phyloP scores from a whole-genome alignment of 2,797 vertebrate species.

The Urophycis tenuis region DNA sequence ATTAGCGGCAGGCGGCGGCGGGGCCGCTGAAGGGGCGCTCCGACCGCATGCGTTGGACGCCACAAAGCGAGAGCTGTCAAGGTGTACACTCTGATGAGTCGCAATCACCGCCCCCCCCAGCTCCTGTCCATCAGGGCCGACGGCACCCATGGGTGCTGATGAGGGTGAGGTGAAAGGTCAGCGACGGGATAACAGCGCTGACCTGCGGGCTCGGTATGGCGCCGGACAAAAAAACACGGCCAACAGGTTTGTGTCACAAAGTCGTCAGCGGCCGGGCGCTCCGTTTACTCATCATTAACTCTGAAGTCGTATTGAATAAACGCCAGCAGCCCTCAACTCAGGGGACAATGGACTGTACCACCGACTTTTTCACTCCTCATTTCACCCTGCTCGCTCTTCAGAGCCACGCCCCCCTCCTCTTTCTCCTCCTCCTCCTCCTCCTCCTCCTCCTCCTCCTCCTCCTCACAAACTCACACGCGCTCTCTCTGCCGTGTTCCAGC shows the following conservation, averaged over 20 bases:
- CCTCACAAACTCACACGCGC: background rate
- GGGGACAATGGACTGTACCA: background rate
- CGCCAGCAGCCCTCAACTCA: background rate
- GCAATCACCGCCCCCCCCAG: slow-evolving; percentile 46
- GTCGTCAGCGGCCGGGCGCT: background rate
- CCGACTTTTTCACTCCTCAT: background rate
- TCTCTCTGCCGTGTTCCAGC: background rate
- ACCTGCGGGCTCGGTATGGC: background rate
- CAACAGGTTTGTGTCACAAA: background rate
- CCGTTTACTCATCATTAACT: background rate
- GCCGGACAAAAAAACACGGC: background rate
- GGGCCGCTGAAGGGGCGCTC: slow-evolving; percentile 43
- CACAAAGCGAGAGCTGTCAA: slow-evolving; percentile 47
- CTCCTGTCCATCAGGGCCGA: slow-evolving; percentile 38
- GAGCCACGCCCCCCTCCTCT: background rate
- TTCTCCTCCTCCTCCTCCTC: background rate
- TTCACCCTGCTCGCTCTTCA: background rate
- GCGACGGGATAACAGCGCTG: background rate
- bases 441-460: background rate
- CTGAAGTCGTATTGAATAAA: background rate
- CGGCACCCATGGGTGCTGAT: background rate
- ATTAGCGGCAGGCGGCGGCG: slow-evolving; percentile 52
- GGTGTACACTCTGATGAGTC: slow-evolving; percentile 51
- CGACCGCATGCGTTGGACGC: slow-evolving; percentile 41
- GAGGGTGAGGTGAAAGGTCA: background rate